Evolutionary conservation across 2,888 invertebrate genomes (phyloP).

Genomic region (Phania funesta): DNA sequence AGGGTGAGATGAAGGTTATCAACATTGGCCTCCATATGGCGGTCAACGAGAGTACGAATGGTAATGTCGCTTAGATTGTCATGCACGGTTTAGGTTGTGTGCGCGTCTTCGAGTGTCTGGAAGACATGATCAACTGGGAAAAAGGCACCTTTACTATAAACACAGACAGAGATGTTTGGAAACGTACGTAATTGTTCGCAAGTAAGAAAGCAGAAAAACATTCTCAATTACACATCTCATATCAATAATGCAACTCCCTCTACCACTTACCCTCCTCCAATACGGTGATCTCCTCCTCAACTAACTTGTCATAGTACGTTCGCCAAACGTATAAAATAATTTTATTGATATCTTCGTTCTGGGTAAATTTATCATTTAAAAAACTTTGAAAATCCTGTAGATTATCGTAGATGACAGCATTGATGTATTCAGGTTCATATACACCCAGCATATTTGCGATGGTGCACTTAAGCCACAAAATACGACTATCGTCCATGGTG

Average conservation of each 20-base stretch:
- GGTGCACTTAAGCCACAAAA: constrained; percentile 86
- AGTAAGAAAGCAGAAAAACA: constrained; percentile 46
- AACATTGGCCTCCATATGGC: too few species aligned
- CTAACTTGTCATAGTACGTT: constrained; percentile 86
- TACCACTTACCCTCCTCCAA: constrained; percentile 86
- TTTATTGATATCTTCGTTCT: constrained; percentile 81
- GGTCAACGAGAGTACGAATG: too few species aligned
- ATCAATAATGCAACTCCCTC: constrained; percentile 24
- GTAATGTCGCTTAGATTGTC: too few species aligned
- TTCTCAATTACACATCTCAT: constrained; percentile 51
- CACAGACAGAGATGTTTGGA: not conserved
- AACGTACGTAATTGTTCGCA: not conserved
- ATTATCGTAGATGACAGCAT: constrained; percentile 79
- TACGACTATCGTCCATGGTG: constrained; percentile 81
- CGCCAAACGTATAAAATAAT: constrained; percentile 85
- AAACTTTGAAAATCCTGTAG: constrained; percentile 82
- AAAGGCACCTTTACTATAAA: not conserved
- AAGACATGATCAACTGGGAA: too few species aligned
- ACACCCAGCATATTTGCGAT: constrained; percentile 80
- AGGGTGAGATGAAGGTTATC: too few species aligned
- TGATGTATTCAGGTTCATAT: constrained; percentile 76
- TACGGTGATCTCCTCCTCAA: constrained; percentile 87
- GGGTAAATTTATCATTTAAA: constrained; percentile 82
- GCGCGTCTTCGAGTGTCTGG: too few species aligned
- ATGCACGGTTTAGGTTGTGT: too few species aligned